These are phyloP conservation scores for Lymantria dispar DNA, from an alignment of 2,888 invertebrate genomes.

Conservation along the genomic window DNA sequence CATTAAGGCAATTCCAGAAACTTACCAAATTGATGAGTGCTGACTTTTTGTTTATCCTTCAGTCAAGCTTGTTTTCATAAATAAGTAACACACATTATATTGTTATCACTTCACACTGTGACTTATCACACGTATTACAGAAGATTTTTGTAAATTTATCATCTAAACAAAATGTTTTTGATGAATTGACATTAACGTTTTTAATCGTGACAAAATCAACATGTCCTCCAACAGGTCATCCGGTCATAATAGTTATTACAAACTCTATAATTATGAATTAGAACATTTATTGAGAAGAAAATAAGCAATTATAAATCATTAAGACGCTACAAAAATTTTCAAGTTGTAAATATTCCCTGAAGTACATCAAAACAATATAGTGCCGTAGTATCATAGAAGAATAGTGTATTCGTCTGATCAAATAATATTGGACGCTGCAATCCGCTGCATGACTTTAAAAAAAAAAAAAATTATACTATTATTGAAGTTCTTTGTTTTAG, in stretches of 20 bases:
- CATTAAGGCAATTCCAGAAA: conserved; percentile 58
- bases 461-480: no score
- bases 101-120: conserved; percentile 63
- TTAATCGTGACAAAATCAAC: conserved; percentile 75
- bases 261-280: no score
- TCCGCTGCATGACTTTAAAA: no score
- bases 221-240: conserved; percentile 73
- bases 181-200: conserved; percentile 74
- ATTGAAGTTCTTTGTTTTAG: no score
- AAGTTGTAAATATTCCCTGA: no score
- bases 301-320: no score
- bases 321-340: no score
- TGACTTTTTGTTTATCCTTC: conserved; percentile 54
- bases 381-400: no score
- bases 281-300: no score
- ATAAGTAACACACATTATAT: conserved; percentile 70
- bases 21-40: conserved; percentile 68
- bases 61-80: conserved; percentile 58
- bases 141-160: conserved; percentile 66
- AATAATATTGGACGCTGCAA: no score
- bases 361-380: no score
- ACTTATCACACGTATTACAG: conserved; percentile 60
- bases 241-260: conserved; percentile 47
- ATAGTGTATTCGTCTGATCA: no score
- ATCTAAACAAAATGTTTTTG: conserved; percentile 73